Evolutionary conservation across 2,113 vertebrate species (phyloP).

Genomic region (Carettochelys insculpta): DNA sequence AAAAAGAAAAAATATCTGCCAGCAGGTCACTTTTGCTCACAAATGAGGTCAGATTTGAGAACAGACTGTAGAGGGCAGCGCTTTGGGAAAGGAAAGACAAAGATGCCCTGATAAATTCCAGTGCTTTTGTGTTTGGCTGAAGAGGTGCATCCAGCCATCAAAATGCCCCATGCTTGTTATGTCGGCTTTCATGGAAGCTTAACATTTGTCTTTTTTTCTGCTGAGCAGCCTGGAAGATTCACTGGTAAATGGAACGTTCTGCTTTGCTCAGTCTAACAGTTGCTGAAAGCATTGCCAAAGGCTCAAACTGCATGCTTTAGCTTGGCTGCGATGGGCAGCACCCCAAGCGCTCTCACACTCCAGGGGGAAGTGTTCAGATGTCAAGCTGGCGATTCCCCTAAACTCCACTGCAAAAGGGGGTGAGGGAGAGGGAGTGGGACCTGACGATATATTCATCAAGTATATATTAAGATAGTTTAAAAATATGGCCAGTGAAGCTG

Average conservation of each 20-base stretch:
- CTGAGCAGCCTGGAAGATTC: background rate
- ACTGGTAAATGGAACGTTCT: background rate
- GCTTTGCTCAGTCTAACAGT: background rate
- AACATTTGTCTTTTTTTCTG: background rate
- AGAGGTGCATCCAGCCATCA: background rate
- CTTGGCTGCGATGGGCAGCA: background rate
- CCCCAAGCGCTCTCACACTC: slow-evolving; percentile 42
- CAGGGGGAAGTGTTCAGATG: background rate
- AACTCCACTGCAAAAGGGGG: slow-evolving; percentile 77
- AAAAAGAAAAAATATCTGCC: slow-evolving; percentile 4
- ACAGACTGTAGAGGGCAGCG: background rate
- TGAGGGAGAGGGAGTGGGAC: slow-evolving; percentile 72
- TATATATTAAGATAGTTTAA: slow-evolving; percentile 47
- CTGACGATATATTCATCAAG: slow-evolving; percentile 68
- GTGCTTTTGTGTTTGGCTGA: background rate
- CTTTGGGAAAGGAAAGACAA: background rate
- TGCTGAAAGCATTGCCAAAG: slow-evolving; percentile 1
- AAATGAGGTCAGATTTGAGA: background rate
- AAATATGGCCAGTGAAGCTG: slow-evolving; percentile 67
- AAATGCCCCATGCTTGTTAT: background rate
- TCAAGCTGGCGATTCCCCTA: slow-evolving; percentile 69
- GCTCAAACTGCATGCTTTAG: background rate
- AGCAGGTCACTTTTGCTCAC: background rate
- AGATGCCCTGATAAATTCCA: background rate
- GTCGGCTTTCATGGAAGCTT: background rate